A percentile compares a stretch with the other conserved stretches of the same genome.
These are phyloP conservation scores for Gymnothorax reevesii DNA, from an alignment of 2,797 vertebrate species.

Conservation along the genomic window DNA sequence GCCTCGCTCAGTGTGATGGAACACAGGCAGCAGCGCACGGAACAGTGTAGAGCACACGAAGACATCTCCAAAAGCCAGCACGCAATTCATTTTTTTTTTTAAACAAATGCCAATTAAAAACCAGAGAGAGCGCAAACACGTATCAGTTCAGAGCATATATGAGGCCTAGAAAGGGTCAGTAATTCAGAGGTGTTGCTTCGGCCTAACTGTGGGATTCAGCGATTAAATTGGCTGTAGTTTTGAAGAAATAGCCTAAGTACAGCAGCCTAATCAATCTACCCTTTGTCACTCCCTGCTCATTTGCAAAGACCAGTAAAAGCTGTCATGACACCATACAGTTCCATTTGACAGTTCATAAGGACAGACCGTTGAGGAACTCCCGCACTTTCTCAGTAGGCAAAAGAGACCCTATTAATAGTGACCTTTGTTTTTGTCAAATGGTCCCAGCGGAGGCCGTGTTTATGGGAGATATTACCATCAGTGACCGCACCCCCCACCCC, in stretches of 20 bases:
- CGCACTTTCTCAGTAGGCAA: conserved; percentile 64
- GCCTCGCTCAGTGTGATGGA: not conserved
- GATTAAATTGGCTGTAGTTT: not conserved
- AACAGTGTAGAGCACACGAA: not conserved
- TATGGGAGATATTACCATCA: conserved; percentile 3
- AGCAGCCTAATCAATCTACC: conserved; percentile 30
- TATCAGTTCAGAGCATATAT: not conserved
- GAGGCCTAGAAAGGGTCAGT: not conserved
- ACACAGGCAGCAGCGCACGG: not conserved
- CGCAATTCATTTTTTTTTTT: not conserved
- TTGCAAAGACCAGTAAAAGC: not conserved
- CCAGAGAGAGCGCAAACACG: not conserved
- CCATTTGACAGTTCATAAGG: conserved; percentile 1
- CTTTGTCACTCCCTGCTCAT: conserved; percentile 5
- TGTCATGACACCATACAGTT: not conserved
- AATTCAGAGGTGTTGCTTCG: not conserved
- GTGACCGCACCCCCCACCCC: not conserved
- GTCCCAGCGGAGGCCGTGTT: conserved; percentile 58
- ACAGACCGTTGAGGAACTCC: not conserved
- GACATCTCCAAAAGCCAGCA: not conserved
- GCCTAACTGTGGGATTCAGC: not conserved
- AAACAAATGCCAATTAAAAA: not conserved
- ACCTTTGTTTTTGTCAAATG: conserved; percentile 64
- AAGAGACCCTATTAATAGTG: conserved; percentile 70
- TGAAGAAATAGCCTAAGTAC: not conserved